phyloP scores from a whole-genome alignment of 2,113 vertebrate species.

The Eupsittula cactorum region DNA sequence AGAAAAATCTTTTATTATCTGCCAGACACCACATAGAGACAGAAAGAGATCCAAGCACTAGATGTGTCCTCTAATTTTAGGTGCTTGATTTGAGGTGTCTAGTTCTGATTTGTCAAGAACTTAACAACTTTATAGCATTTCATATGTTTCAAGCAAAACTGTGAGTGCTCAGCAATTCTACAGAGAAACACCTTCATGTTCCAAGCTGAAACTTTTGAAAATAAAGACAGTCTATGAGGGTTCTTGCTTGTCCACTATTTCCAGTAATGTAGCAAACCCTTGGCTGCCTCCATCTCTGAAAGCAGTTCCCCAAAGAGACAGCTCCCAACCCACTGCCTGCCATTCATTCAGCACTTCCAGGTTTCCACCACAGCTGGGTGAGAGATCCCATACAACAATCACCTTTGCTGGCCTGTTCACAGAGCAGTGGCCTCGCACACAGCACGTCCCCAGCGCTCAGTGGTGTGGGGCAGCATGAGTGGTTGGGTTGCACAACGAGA shows the following conservation, averaged over 20 bases:
- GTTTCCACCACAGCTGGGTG: neutral
- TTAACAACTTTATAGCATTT: neutral
- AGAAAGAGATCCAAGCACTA: neutral
- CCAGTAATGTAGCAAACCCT: neutral
- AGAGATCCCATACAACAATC: neutral
- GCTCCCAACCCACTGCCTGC: neutral
- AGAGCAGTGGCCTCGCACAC: neutral
- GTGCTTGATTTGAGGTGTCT: neutral
- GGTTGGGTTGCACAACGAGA: neutral
- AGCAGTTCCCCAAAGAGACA: rapidly evolving
- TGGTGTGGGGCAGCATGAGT: neutral
- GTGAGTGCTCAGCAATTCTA: neutral
- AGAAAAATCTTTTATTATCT: neutral
- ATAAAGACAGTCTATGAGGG: neutral
- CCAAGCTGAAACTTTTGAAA: neutral
- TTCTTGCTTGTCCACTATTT: neutral
- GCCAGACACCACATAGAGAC: neutral
- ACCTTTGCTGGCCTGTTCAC: rapidly evolving
- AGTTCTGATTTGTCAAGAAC: neutral
- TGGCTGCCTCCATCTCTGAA: rapidly evolving
- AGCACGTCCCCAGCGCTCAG: rapidly evolving
- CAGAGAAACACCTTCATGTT: neutral
- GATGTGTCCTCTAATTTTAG: neutral
- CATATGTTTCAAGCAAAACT: neutral
- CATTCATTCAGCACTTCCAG: neutral